A percentile compares a stretch with the other conserved stretches of the same genome.
phyloP scores from a whole-genome alignment of 2,113 vertebrate species.

The Aleadryas rufinucha region DNA sequence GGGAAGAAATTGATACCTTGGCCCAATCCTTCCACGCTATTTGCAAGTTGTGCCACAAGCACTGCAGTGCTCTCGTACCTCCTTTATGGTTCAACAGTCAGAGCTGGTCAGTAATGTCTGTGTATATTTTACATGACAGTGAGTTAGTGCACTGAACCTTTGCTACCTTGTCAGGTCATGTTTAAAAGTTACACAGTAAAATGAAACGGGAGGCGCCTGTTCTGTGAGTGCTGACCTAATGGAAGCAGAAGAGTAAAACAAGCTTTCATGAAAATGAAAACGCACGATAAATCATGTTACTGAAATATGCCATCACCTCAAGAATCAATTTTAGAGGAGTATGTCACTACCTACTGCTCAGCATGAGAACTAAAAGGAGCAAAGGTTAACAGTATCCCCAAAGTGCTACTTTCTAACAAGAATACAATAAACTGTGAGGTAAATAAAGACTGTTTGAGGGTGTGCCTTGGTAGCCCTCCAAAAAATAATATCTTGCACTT shows the following conservation, averaged over 20 bases:
- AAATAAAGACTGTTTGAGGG: not conserved
- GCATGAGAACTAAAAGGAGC: not conserved
- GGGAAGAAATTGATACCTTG: not conserved
- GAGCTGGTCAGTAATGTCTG: not conserved
- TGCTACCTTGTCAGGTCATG: not conserved
- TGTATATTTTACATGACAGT: not conserved
- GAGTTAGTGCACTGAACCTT: not conserved
- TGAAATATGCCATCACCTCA: not conserved
- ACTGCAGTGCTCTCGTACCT: not conserved
- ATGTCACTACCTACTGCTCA: not conserved
- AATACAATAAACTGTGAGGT: not conserved
- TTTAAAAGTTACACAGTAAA: not conserved
- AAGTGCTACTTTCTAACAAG: not conserved
- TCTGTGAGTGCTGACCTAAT: not conserved
- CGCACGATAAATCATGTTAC: not conserved
- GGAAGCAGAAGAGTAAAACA: not conserved
- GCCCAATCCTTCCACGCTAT: not conserved
- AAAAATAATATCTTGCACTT: not conserved
- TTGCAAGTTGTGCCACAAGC: not conserved
- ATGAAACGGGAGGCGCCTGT: not conserved
- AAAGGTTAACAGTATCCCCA: not conserved
- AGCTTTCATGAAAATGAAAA: not conserved
- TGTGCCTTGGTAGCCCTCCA: not conserved
- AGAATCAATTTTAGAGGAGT: not conserved
- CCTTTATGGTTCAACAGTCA: not conserved